Evolutionary conservation across 2,888 invertebrate species (phyloP).

Genomic region (Adineta ricciae): DNA sequence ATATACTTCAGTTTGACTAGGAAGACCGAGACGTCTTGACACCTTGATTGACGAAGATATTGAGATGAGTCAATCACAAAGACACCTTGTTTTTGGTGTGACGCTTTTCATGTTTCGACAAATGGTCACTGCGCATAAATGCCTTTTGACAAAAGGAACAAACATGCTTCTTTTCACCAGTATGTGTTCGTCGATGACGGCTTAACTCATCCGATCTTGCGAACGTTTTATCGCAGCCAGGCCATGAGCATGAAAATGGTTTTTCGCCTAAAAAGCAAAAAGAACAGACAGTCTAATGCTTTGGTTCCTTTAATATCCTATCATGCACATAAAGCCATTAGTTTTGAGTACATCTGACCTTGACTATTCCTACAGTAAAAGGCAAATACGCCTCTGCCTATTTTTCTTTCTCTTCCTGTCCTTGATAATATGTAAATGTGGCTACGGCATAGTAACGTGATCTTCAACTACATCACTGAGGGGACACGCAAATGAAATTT

Average conservation of each 20-base stretch:
- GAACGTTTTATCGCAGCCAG: constrained; percentile 72
- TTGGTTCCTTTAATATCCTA: too few species aligned
- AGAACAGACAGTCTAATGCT: not conserved
- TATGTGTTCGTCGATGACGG: constrained; percentile 79
- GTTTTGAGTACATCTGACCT: too few species aligned
- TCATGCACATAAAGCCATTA: too few species aligned
- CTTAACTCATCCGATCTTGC: constrained; percentile 83
- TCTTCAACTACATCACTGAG: too few species aligned
- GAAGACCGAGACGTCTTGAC: too few species aligned
- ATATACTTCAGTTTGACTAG: not conserved
- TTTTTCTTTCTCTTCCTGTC: too few species aligned
- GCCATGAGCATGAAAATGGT: constrained; percentile 77
- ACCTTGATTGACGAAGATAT: not conserved
- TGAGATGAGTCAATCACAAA: not conserved
- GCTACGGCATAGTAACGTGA: too few species aligned
- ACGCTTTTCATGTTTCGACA: constrained; percentile 42
- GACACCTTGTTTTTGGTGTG: not conserved
- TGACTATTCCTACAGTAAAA: too few species aligned
- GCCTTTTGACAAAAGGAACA: constrained; percentile 61
- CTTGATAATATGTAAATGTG: too few species aligned
- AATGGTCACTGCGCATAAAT: constrained; percentile 49
- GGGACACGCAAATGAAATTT: not conserved
- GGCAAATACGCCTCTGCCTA: too few species aligned
- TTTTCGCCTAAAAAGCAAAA: constrained; percentile 55
- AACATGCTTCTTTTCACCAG: constrained; percentile 79